Conservation (phyloP, 2,888 invertebrate genomes). For the Eretmocerus hayati region DNA sequence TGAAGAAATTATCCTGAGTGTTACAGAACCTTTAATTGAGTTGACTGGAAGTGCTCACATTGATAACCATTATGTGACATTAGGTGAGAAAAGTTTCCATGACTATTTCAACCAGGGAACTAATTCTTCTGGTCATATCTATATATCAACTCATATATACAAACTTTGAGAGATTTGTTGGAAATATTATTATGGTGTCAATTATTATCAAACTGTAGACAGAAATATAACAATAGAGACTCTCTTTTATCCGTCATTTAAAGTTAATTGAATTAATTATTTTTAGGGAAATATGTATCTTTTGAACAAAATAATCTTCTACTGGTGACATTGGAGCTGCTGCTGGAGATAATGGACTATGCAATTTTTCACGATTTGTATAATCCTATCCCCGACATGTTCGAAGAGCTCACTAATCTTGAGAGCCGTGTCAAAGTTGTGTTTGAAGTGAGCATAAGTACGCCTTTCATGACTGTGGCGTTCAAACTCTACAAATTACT, state of each 20-base stretch:
- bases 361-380: constrained; percentile 33
- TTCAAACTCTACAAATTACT: constrained; percentile 50
- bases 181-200: not conserved
- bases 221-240: not conserved
- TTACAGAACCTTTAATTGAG: constrained; percentile 56
- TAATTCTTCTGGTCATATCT: no score
- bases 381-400: constrained; percentile 35
- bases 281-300: constrained; percentile 37
- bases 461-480: constrained; percentile 45
- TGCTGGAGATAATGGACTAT: constrained; percentile 38
- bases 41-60: constrained; percentile 22
- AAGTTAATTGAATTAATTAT: no score
- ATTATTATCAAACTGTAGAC: not conserved
- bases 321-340: constrained; percentile 36
- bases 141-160: no score
- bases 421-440: constrained; percentile 37
- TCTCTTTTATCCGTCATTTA: not conserved
- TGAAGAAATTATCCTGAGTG: constrained; percentile 51
- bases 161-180: not conserved
- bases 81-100: constrained; percentile 8
- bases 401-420: constrained; percentile 35
- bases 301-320: constrained; percentile 44
- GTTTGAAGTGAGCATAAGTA: constrained; percentile 41
- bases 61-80: not conserved
- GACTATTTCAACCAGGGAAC: no score